A percentile compares a stretch with the other conserved stretches of the same genome.
phyloP scores from a whole-genome alignment of 2,113 vertebrate genomes.

The Carollia perspicillata region DNA sequence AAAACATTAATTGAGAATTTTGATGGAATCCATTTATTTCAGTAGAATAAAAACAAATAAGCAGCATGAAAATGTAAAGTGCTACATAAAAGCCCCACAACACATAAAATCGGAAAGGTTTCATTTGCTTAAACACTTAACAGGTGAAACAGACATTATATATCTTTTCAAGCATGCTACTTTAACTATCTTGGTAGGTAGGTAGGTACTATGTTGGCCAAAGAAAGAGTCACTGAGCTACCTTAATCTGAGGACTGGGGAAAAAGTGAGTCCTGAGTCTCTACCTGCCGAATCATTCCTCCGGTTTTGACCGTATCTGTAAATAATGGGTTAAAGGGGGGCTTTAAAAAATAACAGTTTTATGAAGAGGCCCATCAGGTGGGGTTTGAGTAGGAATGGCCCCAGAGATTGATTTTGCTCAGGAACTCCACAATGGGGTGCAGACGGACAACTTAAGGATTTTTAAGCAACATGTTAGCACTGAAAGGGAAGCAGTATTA shows the following conservation, averaged over 20 bases:
- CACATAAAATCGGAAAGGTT: conserved; percentile 26
- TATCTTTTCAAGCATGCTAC: conserved; percentile 46
- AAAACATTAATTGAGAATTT: conserved; percentile 50
- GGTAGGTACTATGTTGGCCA: neutral
- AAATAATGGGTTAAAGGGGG: neutral
- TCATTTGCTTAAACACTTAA: conserved; percentile 26
- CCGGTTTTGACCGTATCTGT: neutral
- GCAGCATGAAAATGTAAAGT: conserved; percentile 70
- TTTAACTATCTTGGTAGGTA: conserved; percentile 21
- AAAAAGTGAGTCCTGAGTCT: neutral
- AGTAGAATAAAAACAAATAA: conserved; percentile 69
- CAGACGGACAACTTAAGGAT: neutral
- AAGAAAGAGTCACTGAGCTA: neutral
- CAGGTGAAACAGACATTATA: conserved; percentile 23
- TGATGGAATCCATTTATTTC: conserved; percentile 71
- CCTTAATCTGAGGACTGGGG: neutral
- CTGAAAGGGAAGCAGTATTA: neutral
- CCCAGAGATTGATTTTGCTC: neutral
- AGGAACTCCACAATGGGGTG: neutral
- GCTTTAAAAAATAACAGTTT: conserved; percentile 37
- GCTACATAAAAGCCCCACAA: conserved; percentile 60
- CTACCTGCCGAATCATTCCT: neutral
- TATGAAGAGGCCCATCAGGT: neutral
- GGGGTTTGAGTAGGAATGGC: neutral
- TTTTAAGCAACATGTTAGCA: neutral